These are phyloP conservation scores for Rotaria magnacalcarata DNA, from an alignment of 2,888 invertebrate species.

Conservation along the genomic window DNA sequence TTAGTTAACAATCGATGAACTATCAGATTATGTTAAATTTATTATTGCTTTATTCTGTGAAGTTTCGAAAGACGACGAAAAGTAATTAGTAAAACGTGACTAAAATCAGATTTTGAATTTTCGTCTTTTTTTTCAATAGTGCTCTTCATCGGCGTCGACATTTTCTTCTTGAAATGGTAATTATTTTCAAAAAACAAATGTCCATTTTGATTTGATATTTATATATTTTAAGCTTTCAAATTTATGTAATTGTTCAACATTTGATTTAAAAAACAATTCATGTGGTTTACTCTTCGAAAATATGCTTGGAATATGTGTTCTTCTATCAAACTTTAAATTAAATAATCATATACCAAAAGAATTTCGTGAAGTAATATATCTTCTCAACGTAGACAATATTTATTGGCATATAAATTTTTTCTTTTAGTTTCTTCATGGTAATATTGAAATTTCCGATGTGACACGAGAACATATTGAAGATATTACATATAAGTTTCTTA, in stretches of 20 bases:
- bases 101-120: background rate
- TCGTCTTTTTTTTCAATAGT: background rate
- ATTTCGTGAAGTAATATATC: background rate
- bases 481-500: background rate
- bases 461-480: slow-evolving; percentile 10
- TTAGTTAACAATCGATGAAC: slow-evolving; percentile 7
- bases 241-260: background rate
- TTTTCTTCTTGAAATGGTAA: slow-evolving; percentile 6
- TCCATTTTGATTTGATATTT: background rate
- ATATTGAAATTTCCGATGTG: background rate
- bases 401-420: no score
- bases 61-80: background rate
- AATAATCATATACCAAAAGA: slow-evolving; percentile 28
- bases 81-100: background rate
- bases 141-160: slow-evolving; percentile 1
- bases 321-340: background rate
- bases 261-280: background rate
- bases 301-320: background rate
- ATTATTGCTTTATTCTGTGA: background rate
- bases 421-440: background rate
- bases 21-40: background rate
- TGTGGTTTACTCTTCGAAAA: background rate
- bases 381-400: no score
- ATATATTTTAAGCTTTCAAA: background rate
- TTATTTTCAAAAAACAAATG: background rate